A percentile compares a stretch with the other conserved stretches of the same genome.
phyloP scores from a whole-genome alignment of 2,113 vertebrate species.

The Daboia siamensis region DNA sequence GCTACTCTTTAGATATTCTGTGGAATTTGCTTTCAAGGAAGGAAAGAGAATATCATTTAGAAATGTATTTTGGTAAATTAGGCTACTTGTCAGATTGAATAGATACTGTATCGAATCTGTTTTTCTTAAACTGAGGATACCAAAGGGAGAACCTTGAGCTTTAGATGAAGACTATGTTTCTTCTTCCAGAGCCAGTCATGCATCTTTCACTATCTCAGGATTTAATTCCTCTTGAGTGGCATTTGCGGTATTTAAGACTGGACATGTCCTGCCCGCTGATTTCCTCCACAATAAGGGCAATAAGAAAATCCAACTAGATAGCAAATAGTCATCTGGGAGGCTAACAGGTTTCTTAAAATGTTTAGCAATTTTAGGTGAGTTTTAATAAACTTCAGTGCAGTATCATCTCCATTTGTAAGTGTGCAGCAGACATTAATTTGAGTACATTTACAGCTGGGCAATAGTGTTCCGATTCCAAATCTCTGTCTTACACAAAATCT shows the following conservation, averaged over 20 bases:
- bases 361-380: neutral
- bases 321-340: neutral
- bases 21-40: neutral
- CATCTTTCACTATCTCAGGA: neutral
- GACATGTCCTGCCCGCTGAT: neutral
- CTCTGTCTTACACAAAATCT: neutral
- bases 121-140: neutral
- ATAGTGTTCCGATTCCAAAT: neutral
- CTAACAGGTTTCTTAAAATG: neutral
- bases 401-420: neutral
- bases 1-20: neutral
- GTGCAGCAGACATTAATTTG: neutral
- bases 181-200: neutral
- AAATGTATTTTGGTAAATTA: neutral
- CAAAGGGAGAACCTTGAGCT: neutral
- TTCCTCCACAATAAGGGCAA: neutral
- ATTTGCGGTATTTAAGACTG: neutral
- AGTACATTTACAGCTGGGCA: neutral
- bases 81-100: neutral
- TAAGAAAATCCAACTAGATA: neutral
- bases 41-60: neutral
- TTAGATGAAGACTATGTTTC: neutral
- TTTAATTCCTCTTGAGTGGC: neutral
- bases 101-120: neutral
- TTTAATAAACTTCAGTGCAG: neutral